Percentiles rank a stretch among this genome's conserved stretches.
Conservation (phyloP, 2,888 invertebrate genomes). For the Diachrysia chrysitis region DNA sequence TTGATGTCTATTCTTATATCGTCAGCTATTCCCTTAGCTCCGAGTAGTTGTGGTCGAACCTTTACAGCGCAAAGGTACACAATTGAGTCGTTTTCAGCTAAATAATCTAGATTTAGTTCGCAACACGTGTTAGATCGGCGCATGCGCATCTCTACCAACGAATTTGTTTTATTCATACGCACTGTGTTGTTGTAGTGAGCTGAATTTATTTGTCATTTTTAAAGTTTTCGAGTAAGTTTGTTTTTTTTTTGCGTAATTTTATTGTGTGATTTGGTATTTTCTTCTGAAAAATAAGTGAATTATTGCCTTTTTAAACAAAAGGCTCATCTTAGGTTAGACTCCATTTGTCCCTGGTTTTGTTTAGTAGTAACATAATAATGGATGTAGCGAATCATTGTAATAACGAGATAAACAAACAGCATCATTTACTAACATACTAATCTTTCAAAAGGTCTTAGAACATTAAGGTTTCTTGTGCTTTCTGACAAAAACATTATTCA, state of each 20-base stretch:
- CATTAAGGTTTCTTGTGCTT: too few relatives aligned
- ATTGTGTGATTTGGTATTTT: not conserved
- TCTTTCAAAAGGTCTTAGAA: too few relatives aligned
- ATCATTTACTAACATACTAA: too few relatives aligned
- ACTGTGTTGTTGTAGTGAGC: slow-evolving; percentile 15
- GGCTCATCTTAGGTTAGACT: too few relatives aligned
- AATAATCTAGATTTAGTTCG: slow-evolving; percentile 45
- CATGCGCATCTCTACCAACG: slow-evolving; percentile 29
- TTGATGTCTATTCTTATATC: slow-evolving; percentile 51
- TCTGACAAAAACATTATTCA: too few relatives aligned
- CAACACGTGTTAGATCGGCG: slow-evolving; percentile 39
- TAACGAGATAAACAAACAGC: too few relatives aligned
- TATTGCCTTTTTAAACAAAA: too few relatives aligned
- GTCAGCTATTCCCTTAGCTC: slow-evolving; percentile 35
- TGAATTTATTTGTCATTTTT: not conserved
- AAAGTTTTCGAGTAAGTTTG: slow-evolving; percentile 30
- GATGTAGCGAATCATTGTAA: too few relatives aligned
- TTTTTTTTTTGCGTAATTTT: slow-evolving; percentile 2
- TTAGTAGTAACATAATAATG: too few relatives aligned
- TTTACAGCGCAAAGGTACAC: slow-evolving; percentile 44
- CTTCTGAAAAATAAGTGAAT: too few relatives aligned
- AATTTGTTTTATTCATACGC: slow-evolving; percentile 33
- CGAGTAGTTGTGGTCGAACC: slow-evolving; percentile 46
- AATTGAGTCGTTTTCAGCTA: slow-evolving; percentile 35
- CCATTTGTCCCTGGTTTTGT: too few relatives aligned